These are phyloP conservation scores for Burhinus bistriatus DNA, from an alignment of 2,113 vertebrate genomes.

Conservation along the genomic window DNA sequence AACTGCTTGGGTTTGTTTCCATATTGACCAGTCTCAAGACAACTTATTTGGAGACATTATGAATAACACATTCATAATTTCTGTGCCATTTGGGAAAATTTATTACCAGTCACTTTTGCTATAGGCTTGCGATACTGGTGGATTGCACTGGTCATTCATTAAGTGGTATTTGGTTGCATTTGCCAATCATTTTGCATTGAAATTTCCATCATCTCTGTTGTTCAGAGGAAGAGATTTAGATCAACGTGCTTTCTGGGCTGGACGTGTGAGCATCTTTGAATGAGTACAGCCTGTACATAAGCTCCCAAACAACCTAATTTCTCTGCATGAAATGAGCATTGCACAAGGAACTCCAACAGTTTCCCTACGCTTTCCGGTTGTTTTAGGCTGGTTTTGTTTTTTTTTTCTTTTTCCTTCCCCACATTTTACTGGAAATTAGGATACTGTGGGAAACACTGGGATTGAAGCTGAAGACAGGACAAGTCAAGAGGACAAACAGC, in stretches of 20 bases:
- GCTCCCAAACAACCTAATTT: background rate
- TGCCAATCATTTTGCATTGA: background rate
- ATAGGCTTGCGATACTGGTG: background rate
- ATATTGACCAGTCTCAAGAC: background rate
- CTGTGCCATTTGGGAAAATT: background rate
- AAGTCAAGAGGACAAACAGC: slow-evolving; percentile 10
- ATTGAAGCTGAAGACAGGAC: background rate
- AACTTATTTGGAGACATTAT: background rate
- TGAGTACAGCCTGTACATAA: background rate
- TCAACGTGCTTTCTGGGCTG: background rate
- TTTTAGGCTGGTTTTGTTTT: background rate
- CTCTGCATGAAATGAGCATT: background rate
- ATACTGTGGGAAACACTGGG: background rate
- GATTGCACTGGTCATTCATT: background rate
- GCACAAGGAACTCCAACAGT: background rate
- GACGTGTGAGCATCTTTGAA: background rate
- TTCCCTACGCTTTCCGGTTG: rapidly evolving
- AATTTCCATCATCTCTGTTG: background rate
- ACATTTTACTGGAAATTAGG: background rate
- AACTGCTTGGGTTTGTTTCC: background rate
- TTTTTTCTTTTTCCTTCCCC: background rate
- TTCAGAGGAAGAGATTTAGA: background rate
- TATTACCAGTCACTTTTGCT: background rate
- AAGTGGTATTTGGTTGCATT: background rate
- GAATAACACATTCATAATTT: background rate